These are phyloP conservation scores for Coreius guichenoti DNA, from an alignment of 2,797 vertebrate species.

Conservation along the genomic window DNA sequence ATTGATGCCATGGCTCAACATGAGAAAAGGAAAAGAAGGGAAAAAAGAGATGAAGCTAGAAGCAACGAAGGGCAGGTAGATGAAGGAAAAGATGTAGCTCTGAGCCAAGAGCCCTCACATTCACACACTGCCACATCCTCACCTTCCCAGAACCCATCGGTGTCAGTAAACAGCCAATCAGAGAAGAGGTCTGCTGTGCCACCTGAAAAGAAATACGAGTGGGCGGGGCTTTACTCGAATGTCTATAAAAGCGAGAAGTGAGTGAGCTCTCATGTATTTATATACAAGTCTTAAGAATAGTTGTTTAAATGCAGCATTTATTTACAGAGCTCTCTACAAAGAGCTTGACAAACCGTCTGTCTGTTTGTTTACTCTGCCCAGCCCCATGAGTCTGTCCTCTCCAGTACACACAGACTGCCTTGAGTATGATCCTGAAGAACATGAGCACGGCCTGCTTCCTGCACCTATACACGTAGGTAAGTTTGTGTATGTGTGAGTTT, in stretches of 20 bases:
- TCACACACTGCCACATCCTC: conserved; percentile 17
- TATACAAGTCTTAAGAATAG: conserved; percentile 20
- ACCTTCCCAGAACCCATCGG: conserved; percentile 69
- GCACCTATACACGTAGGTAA: conserved; percentile 96
- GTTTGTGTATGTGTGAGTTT: conserved; percentile 67
- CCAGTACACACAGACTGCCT: conserved; percentile 85
- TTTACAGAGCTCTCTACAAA: conserved; percentile 21
- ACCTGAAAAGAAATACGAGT: conserved; percentile 93
- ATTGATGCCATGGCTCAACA: conserved; percentile 44
- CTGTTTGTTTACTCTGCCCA: conserved; percentile 62
- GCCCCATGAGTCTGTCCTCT: conserved; percentile 84
- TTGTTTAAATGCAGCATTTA: conserved; percentile 38
- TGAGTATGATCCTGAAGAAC: conserved; percentile 89
- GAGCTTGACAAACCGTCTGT: conserved; percentile 8
- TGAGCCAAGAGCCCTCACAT: conserved; percentile 69
- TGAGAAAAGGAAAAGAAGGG: conserved; percentile 44
- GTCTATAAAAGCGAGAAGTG: conserved; percentile 96
- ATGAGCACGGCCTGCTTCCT: conserved; percentile 90
- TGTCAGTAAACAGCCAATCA: conserved; percentile 76
- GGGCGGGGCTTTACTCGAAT: conserved; percentile 96
- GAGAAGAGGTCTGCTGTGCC: conserved; percentile 84
- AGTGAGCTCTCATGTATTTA: conserved; percentile 70
- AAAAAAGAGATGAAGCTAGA: conserved; percentile 23
- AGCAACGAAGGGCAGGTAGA: conserved; percentile 22
- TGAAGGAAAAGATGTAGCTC: conserved; percentile 65